Evolutionary conservation across 2,888 invertebrate genomes (phyloP), one percentile per base, ranked within the genome.

Genomic region (Eumacrocentrus americanus): DNA sequence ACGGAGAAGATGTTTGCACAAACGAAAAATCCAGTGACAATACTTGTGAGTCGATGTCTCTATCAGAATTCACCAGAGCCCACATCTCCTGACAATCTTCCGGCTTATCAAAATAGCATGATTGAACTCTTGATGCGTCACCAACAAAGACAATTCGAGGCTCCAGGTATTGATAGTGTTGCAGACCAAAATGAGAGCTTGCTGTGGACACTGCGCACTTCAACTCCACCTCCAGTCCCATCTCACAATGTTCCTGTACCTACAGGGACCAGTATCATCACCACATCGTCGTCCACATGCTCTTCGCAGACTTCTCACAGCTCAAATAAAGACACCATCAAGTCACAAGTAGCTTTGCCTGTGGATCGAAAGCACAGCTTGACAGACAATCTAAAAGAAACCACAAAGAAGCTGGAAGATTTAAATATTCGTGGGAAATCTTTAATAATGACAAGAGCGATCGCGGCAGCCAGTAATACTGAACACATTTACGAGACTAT

Each of bases 401-500:
- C 72, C 53, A 68, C 74, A 44, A 74, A 74, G 51, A 75, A 73
- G 22, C 67, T 75, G 11, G 76, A 78, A 4, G 70, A 65, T 5
- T 51, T 77, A 3, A 69, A 62, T 2, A 35, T 76, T 2, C 71
- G 72, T 18, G 47, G 40, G 3, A 60, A 60, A 18, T 23, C 50
- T 25, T 37, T 35, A 12, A 35, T 40, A 37, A 2, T 37, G 37
- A 34, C 37, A 11, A 44, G 40, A 51, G 25, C 50, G 14, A 18
- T 42, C 7, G 44, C 48, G 23, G 23, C 29, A n/a, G 46, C 25
- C 9, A 79, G 78, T 64, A 86, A 87, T 63, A 84, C 83, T 11
- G 88, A 88, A 65, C 88, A 88, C 71, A 88, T 88, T 57, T 88
- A 88, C 70, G 88, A 88, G 74, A 88, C 88, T 2, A 88, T 88